phyloP scores from a whole-genome alignment of 2,113 vertebrate species.

The Misgurnus mizolepis region DNA sequence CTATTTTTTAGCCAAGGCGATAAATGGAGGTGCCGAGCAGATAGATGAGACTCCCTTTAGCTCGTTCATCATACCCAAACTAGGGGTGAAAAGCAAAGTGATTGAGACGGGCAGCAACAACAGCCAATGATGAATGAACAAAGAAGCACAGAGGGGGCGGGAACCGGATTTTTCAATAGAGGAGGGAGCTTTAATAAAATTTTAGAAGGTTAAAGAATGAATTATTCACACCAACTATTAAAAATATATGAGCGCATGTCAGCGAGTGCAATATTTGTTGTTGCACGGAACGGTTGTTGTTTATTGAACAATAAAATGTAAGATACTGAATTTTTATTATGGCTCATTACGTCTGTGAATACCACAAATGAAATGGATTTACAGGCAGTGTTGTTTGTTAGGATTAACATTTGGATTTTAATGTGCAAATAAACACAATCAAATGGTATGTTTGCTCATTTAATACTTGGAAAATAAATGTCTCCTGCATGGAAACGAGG shows the following conservation, averaged over 20 bases:
- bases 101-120: slow-evolving; percentile 55
- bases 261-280: background rate
- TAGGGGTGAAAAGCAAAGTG: slow-evolving; percentile 62
- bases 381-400: slow-evolving; percentile 3
- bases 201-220: slow-evolving; percentile 16
- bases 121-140: slow-evolving; percentile 50
- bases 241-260: background rate
- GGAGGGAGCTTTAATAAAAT: slow-evolving; percentile 16
- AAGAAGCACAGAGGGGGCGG: slow-evolving; percentile 9
- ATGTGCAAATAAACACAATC: slow-evolving; percentile 12
- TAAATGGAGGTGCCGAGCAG: slow-evolving; percentile 79
- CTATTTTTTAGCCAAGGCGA: slow-evolving; percentile 71
- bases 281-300: background rate
- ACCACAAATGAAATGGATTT: slow-evolving; percentile 15
- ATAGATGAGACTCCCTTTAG: slow-evolving; percentile 70
- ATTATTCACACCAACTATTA: background rate
- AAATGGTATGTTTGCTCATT: background rate
- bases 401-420: background rate
- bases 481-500: background rate
- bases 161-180: slow-evolving; percentile 2
- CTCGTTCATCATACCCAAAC: slow-evolving; percentile 72
- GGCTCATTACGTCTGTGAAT: slow-evolving; percentile 2
- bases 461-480: slow-evolving; percentile 1
- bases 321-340: background rate
- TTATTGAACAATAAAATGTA: slow-evolving; percentile 22